A percentile compares a stretch with the other conserved stretches of the same genome.
phyloP scores from a whole-genome alignment of 2,888 invertebrate genomes.

The Lomographa bimaculata region DNA sequence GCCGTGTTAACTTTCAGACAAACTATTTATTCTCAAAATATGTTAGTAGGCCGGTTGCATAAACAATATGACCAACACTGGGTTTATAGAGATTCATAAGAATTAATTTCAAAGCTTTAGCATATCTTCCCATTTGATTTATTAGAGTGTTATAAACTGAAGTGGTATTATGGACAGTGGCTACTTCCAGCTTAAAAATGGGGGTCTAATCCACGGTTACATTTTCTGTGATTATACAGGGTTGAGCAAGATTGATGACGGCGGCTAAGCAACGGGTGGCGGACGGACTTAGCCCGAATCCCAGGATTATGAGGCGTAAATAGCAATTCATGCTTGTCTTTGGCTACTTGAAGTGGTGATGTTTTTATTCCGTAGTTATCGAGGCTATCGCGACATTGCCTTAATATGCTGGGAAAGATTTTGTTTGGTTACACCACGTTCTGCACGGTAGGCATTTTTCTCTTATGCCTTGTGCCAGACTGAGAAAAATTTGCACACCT shows the following conservation, averaged over 20 bases:
- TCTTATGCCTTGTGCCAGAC: too few species aligned
- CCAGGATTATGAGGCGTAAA: slow-evolving; percentile 70
- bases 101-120: too few species aligned
- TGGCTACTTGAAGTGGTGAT: slow-evolving; percentile 22
- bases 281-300: slow-evolving; percentile 59
- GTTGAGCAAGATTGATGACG: slow-evolving; percentile 78
- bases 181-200: slow-evolving; percentile 57
- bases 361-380: slow-evolving; percentile 11
- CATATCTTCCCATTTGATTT: slow-evolving; percentile 14
- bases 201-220: slow-evolving; percentile 68
- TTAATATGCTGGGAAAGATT: too few species aligned
- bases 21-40: too few species aligned
- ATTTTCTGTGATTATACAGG: slow-evolving; percentile 76
- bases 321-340: slow-evolving; percentile 61
- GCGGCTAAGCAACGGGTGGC: slow-evolving; percentile 44
- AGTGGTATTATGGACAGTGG: slow-evolving; percentile 18
- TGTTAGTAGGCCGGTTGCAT: too few species aligned
- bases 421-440: too few species aligned
- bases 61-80: too few species aligned
- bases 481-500: too few species aligned
- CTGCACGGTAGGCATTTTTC: too few species aligned
- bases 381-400: too few species aligned
- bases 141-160: slow-evolving; percentile 14
- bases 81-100: too few species aligned
- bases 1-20: too few species aligned